These are phyloP conservation scores for Triops longicaudatus DNA, from an alignment of 1,140 invertebrate species.

Conservation along the genomic window DNA sequence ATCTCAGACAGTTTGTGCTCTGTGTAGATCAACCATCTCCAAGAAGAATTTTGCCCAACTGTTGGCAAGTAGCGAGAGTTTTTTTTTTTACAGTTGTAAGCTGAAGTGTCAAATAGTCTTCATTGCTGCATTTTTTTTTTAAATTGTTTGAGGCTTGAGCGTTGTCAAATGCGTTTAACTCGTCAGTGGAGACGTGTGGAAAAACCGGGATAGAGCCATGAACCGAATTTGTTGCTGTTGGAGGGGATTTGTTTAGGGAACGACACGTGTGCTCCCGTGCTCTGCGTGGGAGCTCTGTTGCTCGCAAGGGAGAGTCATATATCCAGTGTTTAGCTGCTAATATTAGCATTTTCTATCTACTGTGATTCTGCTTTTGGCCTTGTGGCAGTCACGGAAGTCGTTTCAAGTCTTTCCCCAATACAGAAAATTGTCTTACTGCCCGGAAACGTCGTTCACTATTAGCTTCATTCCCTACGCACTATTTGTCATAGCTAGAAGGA, in stretches of 20 bases:
- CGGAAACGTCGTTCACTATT: neutral
- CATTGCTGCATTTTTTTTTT: neutral
- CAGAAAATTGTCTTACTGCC: neutral
- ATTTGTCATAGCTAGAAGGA: neutral
- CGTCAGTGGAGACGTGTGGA: neutral
- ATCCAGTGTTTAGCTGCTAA: neutral
- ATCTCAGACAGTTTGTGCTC: neutral
- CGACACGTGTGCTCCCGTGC: neutral
- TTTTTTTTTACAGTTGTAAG: neutral
- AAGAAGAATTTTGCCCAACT: no score
- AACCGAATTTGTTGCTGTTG: constrained; percentile 11
- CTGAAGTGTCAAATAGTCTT: neutral
- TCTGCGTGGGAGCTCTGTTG: neutral
- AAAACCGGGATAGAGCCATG: neutral
- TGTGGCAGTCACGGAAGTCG: neutral
- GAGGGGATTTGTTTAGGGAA: neutral
- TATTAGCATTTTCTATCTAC: neutral
- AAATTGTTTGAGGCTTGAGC: neutral
- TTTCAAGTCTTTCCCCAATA: neutral
- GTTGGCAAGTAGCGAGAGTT: no score
- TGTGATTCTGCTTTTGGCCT: neutral
- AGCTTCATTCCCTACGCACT: neutral
- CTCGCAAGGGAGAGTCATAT: neutral
- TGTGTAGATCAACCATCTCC: neutral
- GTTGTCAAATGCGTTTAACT: neutral